Base-by-base conservation (phyloP, 2,888 invertebrate genomes). In the Nomada ruficornis region DNA sequence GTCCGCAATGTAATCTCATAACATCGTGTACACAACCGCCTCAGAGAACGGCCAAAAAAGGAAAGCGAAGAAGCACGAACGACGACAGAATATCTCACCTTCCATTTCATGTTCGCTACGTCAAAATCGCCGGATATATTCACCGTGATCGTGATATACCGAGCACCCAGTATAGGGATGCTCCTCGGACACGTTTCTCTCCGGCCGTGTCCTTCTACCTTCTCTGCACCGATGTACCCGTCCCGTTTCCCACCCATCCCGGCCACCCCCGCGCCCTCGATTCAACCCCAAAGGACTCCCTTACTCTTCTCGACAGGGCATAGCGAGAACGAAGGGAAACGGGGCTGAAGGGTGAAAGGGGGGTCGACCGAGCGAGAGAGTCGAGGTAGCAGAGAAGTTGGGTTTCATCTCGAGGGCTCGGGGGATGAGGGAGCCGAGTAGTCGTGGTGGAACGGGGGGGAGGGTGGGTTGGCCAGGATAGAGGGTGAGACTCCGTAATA, bases 381-480 rank as follows among this genome's bases (percentile, higher is more conserved):
- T 80, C 81, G 89, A 84, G 84, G 86, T 85, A 86, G 85, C 80
- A 79, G 90, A 91, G 92, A 92, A 92, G 93, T 93, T 92, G 92
- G 90, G 93, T 93, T 93, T 93, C 93, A 93, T 93, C 92, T 93
- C 92, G 92, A 90, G 91, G 91, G 91, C 89, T 90, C 88, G 84
- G 89, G 84, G 87, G 86, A 84, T 82, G 86, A 80, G 76, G 81
- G 71, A 82, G 84, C 72, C 60, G 29, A 50, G 75, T 86, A 55
- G 80, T 50, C 13, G 74, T 72, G 50, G 77, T 68, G 65, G 78
- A 47, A 47, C 68, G 82, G 70, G 62, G 70, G 60, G 71, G 78
- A 68, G 84, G 79, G 70, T 69, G 74, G 80, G 84, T 85, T 81
- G 82, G 87, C 85, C 87, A 84, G 84, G 88, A 86, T 87, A 86